A percentile compares a stretch with the other conserved stretches of the same genome.
phyloP scores from a whole-genome alignment of 2,888 invertebrate genomes.

The Leucozona laternaria region DNA sequence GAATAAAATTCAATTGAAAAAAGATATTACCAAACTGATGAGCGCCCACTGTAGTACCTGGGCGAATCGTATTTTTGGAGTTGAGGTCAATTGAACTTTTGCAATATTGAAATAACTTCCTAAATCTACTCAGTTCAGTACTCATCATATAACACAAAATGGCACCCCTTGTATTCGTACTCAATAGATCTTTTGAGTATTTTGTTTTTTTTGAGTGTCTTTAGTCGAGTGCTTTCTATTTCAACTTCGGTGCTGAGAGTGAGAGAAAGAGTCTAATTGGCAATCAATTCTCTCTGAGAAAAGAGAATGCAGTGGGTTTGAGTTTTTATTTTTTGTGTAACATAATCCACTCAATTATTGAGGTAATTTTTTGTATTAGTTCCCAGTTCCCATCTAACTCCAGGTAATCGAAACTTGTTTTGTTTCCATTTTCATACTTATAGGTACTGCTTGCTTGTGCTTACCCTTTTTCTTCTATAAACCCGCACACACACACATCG shows the following conservation, averaged over 20 bases:
- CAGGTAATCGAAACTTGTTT: slow-evolving; percentile 73
- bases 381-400: slow-evolving; percentile 36
- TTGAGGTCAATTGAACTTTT: no score
- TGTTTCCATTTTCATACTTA: not conserved
- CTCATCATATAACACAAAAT: not conserved
- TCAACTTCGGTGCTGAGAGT: no score
- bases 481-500: slow-evolving; percentile 5
- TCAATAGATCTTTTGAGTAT: slow-evolving; percentile 38
- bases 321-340: slow-evolving; percentile 29
- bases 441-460: slow-evolving; percentile 24
- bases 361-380: slow-evolving; percentile 45
- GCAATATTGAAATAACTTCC: no score
- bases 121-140: not conserved
- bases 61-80: no score
- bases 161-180: slow-evolving; percentile 20
- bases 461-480: slow-evolving; percentile 63
- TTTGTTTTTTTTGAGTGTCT: not conserved
- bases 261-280: not conserved
- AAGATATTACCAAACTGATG: no score
- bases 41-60: no score
- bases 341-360: slow-evolving; percentile 65
- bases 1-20: no score
- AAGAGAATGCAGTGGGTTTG: not conserved
- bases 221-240: not conserved
- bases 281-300: not conserved